A percentile compares a stretch with the other conserved stretches of the same genome.
phyloP scores from a whole-genome alignment of 2,797 vertebrate genomes.

The Mastacembelus armatus region DNA sequence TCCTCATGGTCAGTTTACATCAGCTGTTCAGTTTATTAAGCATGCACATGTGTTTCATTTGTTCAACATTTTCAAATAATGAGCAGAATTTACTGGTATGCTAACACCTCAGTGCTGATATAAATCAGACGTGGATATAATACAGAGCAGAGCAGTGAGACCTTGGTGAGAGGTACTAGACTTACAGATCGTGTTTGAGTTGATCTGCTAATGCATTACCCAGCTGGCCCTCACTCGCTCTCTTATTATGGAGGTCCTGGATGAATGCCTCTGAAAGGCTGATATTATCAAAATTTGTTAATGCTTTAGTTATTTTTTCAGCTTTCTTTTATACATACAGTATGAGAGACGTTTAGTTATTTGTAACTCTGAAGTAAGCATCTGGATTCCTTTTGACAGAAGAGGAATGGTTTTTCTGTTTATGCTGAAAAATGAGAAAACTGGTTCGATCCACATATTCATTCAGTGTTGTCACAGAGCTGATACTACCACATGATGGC shows the following conservation, averaged over 20 bases:
- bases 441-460: too few species aligned
- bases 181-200: constrained; percentile 39
- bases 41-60: constrained; percentile 44
- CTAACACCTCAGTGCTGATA: constrained; percentile 59
- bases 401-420: neutral
- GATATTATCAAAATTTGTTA: neutral
- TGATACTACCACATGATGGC: too few species aligned
- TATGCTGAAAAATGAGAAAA: too few species aligned
- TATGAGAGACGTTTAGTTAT: neutral
- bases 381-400: neutral
- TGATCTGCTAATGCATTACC: constrained; percentile 62
- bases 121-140: constrained; percentile 65
- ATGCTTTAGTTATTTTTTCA: constrained; percentile 5
- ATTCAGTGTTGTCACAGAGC: too few species aligned
- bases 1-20: constrained; percentile 44
- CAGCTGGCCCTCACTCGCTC: constrained; percentile 60
- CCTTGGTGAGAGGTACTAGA: constrained; percentile 23
- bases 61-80: constrained; percentile 54
- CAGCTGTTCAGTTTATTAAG: constrained; percentile 44
- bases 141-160: constrained; percentile 38
- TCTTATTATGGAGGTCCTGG: constrained; percentile 17
- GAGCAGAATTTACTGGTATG: constrained; percentile 50
- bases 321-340: neutral
- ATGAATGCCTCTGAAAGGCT: neutral
- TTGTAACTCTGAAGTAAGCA: neutral